Evolutionary conservation across 2,797 vertebrate species (phyloP).

Genomic region (Toxotes lorentzi): DNA sequence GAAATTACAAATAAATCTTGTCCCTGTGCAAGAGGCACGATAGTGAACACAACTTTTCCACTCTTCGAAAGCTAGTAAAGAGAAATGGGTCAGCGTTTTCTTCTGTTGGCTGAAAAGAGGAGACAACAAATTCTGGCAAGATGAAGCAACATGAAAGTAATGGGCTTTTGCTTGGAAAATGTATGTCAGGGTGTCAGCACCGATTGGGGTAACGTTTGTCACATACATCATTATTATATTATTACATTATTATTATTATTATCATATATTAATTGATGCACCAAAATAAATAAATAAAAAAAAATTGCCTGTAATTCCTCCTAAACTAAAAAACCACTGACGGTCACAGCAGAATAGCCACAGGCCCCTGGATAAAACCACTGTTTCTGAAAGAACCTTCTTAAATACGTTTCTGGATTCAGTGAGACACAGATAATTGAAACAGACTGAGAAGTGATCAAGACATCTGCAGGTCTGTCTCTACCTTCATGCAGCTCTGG

Average conservation of each 20-base stretch:
- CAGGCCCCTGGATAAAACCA: constrained; percentile 7
- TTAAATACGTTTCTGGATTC: constrained; percentile 14
- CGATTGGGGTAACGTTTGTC: constrained; percentile 21
- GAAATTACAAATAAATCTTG: constrained; percentile 35
- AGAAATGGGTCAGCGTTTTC: constrained; percentile 35
- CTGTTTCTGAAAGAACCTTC: constrained; percentile 29
- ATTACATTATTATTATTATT: too few species aligned
- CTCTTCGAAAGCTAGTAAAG: background rate
- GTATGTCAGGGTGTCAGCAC: constrained; percentile 51
- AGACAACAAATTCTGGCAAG: constrained; percentile 25
- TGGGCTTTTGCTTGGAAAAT: constrained; percentile 22
- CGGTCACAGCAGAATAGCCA: constrained; percentile 11
- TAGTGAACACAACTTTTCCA: background rate
- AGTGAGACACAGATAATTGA: constrained; percentile 33
- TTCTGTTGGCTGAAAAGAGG: constrained; percentile 20
- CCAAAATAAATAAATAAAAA: too few species aligned
- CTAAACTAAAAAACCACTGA: constrained; percentile 17
- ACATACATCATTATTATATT: constrained; percentile 19
- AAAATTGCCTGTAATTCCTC: constrained; percentile 18
- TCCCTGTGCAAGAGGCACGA: background rate
- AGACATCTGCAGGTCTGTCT: constrained; percentile 20
- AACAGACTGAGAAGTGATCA: constrained; percentile 43
- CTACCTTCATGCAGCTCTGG: constrained; percentile 3
- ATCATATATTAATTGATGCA: background rate
- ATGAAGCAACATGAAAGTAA: background rate